Base-by-base conservation (phyloP, 2,113 vertebrate species). In the Nothoprocta pentlandii region DNA sequence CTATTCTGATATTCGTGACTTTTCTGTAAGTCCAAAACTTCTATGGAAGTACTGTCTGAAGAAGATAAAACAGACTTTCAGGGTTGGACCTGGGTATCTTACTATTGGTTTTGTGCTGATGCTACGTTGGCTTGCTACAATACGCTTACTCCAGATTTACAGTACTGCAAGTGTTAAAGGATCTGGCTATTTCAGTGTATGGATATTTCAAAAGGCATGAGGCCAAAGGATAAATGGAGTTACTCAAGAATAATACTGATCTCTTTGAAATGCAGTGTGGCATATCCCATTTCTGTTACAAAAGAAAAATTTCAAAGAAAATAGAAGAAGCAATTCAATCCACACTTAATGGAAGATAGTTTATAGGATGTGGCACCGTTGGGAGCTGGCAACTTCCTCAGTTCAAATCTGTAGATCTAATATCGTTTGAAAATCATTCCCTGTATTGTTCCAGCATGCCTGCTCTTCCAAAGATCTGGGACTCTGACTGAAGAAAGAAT, bases 261-360 rank as follows among this genome's bases (percentile, higher is more conserved):
- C 32, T 86, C 80, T 82, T 80, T 88, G 78, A 95, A 93, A 80
- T 82, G 81, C 1, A 47, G 16, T 7, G 32, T 71, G 15, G 12
- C 42, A 68, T 75, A 63, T 85, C 75, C 28, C 20, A n/a, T 85
- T 95, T 94, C 76, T 94, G 39, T 78, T 90, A 88, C 13, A 61
- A 88, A 90, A 95, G 28, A 8, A 49, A 94, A 93, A 58, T 86
- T 71, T 41, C 39, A 74, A 90, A 80, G 87, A 91, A 93, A 96
- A 91, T 44, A 67, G 54, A 74, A 85, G 79, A 78, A 92, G 67
- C 14, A 23, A 11, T 23, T 85, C 51, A 39, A 68, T 83, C 51
- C 80, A 54, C 73, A n/a, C 83, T 91, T 94, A 75, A 15, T 7
- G 47, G 69, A 77, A 89, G 62, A 41, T 89, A 73, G 69, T 90